A percentile compares a stretch with the other conserved stretches of the same genome.
Evolutionary conservation across 2,113 vertebrate genomes (phyloP).

Genomic region (Motacilla tschutschensis): DNA sequence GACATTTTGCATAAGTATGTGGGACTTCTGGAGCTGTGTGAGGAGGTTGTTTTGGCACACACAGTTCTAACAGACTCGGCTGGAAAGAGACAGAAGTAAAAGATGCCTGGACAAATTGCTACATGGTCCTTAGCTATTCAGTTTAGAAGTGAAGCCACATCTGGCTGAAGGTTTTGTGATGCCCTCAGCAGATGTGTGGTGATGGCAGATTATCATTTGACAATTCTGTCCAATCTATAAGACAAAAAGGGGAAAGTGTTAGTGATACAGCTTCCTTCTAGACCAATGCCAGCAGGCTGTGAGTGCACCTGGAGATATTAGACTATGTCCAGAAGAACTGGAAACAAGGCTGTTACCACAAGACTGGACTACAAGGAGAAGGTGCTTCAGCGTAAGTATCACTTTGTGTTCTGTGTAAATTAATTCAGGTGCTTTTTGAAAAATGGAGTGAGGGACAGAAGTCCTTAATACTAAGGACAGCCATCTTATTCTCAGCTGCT

Average conservation of each 20-base stretch:
- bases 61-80: not conserved
- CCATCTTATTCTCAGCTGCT: not conserved
- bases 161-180: not conserved
- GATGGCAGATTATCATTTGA: not conserved
- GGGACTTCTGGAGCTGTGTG: not conserved
- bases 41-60: not conserved
- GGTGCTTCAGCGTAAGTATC: not conserved
- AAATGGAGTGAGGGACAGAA: not conserved
- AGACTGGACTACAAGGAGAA: not conserved
- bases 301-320: not conserved
- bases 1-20: not conserved
- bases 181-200: not conserved
- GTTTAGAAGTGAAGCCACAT: not conserved
- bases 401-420: not conserved
- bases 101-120: not conserved
- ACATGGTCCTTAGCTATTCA: not conserved
- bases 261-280: not conserved
- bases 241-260: not conserved
- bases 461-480: not conserved
- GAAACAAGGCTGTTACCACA: not conserved
- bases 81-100: not conserved
- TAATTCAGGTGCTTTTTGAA: not conserved
- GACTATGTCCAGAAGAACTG: not conserved
- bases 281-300: not conserved
- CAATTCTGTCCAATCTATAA: not conserved